Evolutionary conservation across 2,888 invertebrate species (phyloP).

Genomic region (Chironomus riparius): DNA sequence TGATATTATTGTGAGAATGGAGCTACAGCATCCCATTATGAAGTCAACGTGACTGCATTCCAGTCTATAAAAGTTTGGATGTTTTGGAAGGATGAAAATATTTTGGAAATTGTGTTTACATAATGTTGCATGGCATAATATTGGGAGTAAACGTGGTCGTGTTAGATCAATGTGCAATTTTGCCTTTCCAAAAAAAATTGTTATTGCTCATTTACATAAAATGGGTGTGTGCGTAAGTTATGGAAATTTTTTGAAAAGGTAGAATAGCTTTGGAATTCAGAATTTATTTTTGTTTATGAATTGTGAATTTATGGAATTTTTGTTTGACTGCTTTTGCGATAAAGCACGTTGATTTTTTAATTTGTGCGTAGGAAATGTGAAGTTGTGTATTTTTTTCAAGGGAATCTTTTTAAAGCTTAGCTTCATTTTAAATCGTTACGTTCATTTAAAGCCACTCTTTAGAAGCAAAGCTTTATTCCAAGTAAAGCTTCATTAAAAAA

Average conservation of each 20-base stretch:
- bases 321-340: too few species aligned
- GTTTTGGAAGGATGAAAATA: neutral
- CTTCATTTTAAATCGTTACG: too few species aligned
- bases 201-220: neutral
- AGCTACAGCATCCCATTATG: constrained; percentile 11
- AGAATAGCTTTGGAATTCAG: neutral
- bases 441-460: too few species aligned
- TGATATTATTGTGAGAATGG: neutral
- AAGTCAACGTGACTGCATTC: constrained; percentile 8
- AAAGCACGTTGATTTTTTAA: too few species aligned
- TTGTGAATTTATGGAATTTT: too few species aligned
- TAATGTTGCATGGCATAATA: neutral
- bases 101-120: constrained; percentile 22
- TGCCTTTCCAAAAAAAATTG: neutral
- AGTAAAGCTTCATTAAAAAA: too few species aligned
- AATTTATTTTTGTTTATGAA: too few species aligned
- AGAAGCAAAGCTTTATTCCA: too few species aligned
- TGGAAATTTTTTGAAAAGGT: neutral
- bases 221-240: neutral
- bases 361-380: too few species aligned
- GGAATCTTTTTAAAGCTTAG: too few species aligned
- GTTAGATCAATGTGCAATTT: neutral
- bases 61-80: neutral
- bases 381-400: too few species aligned
- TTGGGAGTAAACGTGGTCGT: neutral